Percentiles rank a stretch among this genome's conserved stretches.
Evolutionary conservation across 2,797 vertebrate species (phyloP).

Genomic region (Argya squamiceps): DNA sequence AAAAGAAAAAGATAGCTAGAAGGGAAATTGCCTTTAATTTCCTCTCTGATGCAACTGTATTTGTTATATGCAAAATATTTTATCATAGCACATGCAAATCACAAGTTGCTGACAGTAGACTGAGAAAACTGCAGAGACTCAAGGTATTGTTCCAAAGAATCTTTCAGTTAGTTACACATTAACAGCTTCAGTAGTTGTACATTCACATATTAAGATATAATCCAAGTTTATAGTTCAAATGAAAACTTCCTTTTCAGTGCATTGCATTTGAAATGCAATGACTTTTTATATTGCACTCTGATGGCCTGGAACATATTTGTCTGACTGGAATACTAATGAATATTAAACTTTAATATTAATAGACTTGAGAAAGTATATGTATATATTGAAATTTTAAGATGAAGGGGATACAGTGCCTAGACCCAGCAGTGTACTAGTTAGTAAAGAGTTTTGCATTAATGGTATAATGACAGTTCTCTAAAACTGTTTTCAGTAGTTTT

Average conservation of each 20-base stretch:
- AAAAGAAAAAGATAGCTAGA: background rate
- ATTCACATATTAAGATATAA: background rate
- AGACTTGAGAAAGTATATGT: background rate
- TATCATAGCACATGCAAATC: background rate
- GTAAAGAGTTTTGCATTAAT: background rate
- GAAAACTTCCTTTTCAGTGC: background rate
- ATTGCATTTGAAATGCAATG: background rate
- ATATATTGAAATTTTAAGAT: background rate
- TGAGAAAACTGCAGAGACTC: background rate
- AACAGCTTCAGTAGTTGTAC: constrained; percentile 8
- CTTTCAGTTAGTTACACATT: constrained; percentile 42
- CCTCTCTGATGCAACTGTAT: background rate
- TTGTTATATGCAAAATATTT: background rate
- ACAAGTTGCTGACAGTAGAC: background rate
- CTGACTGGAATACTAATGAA: background rate
- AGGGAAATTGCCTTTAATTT: background rate
- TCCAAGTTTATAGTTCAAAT: background rate
- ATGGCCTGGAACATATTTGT: background rate
- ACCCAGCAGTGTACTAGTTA: background rate
- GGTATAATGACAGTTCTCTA: background rate
- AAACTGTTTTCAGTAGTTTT: background rate
- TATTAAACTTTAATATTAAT: background rate
- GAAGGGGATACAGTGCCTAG: background rate
- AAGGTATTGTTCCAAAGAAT: background rate
- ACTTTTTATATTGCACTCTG: background rate